Evolutionary conservation across 2,888 invertebrate species (phyloP), one percentile per base, ranked within the genome.

Genomic region (Amblyteles armatorius): DNA sequence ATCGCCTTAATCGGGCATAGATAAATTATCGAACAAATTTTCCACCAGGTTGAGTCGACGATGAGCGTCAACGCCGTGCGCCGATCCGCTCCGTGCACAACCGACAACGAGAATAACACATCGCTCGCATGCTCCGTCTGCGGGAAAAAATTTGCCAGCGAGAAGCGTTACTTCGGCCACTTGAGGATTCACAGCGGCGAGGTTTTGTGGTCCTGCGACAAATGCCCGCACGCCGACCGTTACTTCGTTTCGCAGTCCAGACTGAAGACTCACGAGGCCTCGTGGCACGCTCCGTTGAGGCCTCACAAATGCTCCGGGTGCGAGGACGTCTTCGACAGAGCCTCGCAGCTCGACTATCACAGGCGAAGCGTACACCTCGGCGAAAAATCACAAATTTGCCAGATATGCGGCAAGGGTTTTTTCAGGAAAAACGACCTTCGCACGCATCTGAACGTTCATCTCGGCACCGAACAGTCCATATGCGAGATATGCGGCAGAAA

Each of bases 391-490:
- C 93, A 93, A 71, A 86, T 91, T 7, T 94, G 93, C 76, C 92
- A 93, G 72, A 91, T 93, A 13, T 93, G 93, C 65, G 91, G 90
- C 3, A 93, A 93, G 78, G 91, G 92, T 16, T 94, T 93, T 74
- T 94, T 94, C 74, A 90, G 93, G 0, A 92, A 91, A 55, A 91
- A 91, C 3, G 94, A 94, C 73, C 88, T 94, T 33, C 91, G 92
- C 29, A 94, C 93, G 4, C 94, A 94, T 83, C 89, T 94, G n/a
- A 94, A 94, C 77, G 92, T 93, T 73, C 94, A 94, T 85, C 86
- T 94, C 55, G 93, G 94, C 16, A 93, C 93, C n/a, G 93, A 94
- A 84, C 90, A 90, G 72, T 92, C 92, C 50, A 92, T 94, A 9
- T 94, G 94, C 65, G 92, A 94, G 83, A 88, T 93, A 68, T 94